Evolutionary conservation across 2,797 vertebrate species (phyloP).

Genomic region (Phrynocephalus guinanensis): DNA sequence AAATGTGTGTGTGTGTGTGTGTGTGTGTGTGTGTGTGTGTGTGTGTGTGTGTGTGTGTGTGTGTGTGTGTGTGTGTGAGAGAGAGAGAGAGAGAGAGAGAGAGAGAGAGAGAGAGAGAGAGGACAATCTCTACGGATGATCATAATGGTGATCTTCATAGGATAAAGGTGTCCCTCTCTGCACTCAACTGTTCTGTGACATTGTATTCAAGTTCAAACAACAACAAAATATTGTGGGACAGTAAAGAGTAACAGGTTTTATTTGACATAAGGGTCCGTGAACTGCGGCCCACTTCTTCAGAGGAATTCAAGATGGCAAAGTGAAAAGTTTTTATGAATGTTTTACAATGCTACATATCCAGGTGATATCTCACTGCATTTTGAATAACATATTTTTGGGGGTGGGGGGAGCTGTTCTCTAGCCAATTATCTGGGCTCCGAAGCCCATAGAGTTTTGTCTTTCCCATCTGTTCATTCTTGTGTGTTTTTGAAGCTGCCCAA

Average conservation of each 20-base stretch:
- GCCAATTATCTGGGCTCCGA: background rate
- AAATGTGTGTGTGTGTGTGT: too few relatives aligned
- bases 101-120: too few relatives aligned
- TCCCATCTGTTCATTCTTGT: background rate
- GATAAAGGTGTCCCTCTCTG: background rate
- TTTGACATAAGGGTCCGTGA: too few relatives aligned
- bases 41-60: too few relatives aligned
- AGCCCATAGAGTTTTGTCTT: background rate
- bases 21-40: too few relatives aligned
- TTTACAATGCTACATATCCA: background rate
- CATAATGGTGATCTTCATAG: background rate
- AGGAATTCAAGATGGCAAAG: background rate
- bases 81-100: too few relatives aligned
- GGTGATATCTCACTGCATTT: background rate
- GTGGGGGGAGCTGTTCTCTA: background rate
- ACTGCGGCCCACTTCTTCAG: background rate
- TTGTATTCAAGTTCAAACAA: too few relatives aligned
- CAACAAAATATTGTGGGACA: too few relatives aligned
- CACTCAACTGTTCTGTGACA: background rate
- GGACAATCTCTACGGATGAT: background rate
- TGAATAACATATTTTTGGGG: too few relatives aligned
- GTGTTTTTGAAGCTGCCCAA: background rate
- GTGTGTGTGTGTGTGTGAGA: too few relatives aligned
- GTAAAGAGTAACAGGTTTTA: too few relatives aligned
- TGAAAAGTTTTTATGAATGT: background rate